These are phyloP conservation scores for Drosophila sturtevanti DNA, from an alignment of 1,140 invertebrate genomes.

Conservation along the genomic window DNA sequence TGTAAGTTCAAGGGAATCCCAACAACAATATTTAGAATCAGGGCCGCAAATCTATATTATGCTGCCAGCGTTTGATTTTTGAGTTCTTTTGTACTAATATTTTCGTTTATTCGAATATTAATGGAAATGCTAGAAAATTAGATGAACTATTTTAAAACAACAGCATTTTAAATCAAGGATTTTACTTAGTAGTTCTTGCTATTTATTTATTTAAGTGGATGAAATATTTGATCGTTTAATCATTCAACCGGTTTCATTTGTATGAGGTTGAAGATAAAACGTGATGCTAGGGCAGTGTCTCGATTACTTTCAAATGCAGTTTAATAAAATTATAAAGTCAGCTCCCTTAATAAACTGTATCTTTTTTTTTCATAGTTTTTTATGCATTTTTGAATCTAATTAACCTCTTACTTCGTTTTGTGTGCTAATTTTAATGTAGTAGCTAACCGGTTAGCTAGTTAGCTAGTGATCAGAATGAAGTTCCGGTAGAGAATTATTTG, in stretches of 20 bases:
- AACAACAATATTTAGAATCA: neutral
- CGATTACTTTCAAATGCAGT: neutral
- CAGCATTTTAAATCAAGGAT: no score
- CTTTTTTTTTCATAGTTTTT: neutral
- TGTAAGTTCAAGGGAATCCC: neutral
- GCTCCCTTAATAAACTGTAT: neutral
- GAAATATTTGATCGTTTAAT: no score
- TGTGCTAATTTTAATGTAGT: neutral
- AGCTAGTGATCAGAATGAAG: neutral
- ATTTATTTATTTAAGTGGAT: no score
- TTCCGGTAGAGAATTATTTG: neutral
- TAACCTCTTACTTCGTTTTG: neutral
- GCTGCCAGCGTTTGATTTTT: neutral
- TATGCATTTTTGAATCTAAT: neutral
- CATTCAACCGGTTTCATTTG: neutral
- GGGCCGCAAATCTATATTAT: neutral
- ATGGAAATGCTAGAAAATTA: neutral
- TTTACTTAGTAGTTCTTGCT: no score
- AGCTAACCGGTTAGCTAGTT: neutral
- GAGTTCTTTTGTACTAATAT: neutral
- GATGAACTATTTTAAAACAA: no score
- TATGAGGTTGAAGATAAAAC: neutral
- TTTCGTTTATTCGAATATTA: neutral
- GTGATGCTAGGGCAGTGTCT: neutral
- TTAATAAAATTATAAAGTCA: neutral